Evolutionary conservation across 2,797 vertebrate genomes (phyloP).

Genomic region (Poecilia wingei): DNA sequence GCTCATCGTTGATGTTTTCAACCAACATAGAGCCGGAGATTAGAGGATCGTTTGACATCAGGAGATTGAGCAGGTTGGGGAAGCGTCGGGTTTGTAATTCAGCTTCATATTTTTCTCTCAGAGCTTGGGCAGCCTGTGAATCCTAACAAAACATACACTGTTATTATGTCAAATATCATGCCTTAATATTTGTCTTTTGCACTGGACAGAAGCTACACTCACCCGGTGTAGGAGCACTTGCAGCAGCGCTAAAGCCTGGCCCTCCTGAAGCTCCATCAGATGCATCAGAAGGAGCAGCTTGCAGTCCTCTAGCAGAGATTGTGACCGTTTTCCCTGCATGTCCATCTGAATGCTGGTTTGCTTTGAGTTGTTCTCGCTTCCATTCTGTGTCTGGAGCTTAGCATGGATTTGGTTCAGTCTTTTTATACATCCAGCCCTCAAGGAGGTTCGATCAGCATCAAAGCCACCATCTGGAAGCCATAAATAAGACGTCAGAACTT

Average conservation of each 20-base stretch:
- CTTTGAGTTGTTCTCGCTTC: constrained; percentile 4
- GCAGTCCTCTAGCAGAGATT: constrained; percentile 57
- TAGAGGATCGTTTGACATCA: constrained; percentile 43
- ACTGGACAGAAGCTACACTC: constrained; percentile 20
- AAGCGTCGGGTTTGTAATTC: constrained; percentile 46
- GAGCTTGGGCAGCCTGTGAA: constrained; percentile 29
- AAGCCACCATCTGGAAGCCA: constrained; percentile 21
- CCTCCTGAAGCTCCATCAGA: constrained; percentile 75
- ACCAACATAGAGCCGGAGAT: constrained; percentile 14
- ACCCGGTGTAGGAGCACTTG: constrained; percentile 61
- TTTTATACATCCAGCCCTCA: constrained; percentile 65
- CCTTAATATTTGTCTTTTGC: background rate
- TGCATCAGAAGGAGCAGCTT: constrained; percentile 64
- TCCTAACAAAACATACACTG: constrained; percentile 51
- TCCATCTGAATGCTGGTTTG: constrained; percentile 17
- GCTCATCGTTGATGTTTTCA: constrained; percentile 23
- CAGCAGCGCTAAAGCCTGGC: constrained; percentile 61
- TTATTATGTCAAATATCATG: background rate
- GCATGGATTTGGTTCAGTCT: constrained; percentile 66
- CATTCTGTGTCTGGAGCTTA: constrained; percentile 32
- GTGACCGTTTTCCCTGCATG: constrained; percentile 18
- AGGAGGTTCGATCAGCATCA: constrained; percentile 32
- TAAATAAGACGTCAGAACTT: background rate
- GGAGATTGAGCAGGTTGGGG: constrained; percentile 61
- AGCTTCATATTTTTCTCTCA: constrained; percentile 57